phyloP scores from a whole-genome alignment of 64 coral and sea anemone species.

The Pocillopora damicornis region DNA sequence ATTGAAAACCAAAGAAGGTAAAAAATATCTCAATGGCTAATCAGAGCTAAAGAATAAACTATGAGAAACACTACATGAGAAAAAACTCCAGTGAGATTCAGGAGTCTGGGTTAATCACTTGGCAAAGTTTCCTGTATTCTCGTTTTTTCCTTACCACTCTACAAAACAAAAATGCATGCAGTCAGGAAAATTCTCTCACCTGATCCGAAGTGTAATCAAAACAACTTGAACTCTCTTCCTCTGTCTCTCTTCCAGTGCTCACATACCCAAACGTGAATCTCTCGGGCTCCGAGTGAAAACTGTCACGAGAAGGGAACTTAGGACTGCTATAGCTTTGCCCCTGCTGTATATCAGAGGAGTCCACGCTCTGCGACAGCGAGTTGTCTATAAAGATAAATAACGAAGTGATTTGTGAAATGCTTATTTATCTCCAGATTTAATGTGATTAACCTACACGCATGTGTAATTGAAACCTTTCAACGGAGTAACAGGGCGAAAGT shows the following conservation, averaged over 20 bases:
- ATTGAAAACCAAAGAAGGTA: no score
- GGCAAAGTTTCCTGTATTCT: no score
- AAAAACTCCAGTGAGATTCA: no score
- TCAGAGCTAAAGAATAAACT: no score
- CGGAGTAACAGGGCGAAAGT: no score
- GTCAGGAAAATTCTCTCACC: not conserved
- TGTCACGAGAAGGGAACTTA: not conserved
- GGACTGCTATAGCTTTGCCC: not conserved
- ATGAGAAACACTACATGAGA: no score
- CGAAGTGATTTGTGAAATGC: not conserved
- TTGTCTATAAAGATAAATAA: not conserved
- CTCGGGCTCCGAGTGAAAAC: conserved; percentile 17
- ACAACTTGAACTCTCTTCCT: conserved; percentile 78
- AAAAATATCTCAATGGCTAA: no score
- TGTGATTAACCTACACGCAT: no score
- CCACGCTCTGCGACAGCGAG: not conserved
- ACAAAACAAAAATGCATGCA: no score
- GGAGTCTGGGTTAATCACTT: no score
- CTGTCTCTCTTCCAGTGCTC: conserved; percentile 92
- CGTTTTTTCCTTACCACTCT: no score
- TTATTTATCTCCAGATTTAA: not conserved
- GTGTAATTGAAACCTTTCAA: no score
- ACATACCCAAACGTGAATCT: conserved; percentile 89
- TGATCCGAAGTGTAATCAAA: conserved; percentile 89
- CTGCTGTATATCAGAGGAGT: not conserved